Base-by-base conservation (phyloP, 2,113 vertebrate genomes). In the Hippocampus barbouri region DNA sequence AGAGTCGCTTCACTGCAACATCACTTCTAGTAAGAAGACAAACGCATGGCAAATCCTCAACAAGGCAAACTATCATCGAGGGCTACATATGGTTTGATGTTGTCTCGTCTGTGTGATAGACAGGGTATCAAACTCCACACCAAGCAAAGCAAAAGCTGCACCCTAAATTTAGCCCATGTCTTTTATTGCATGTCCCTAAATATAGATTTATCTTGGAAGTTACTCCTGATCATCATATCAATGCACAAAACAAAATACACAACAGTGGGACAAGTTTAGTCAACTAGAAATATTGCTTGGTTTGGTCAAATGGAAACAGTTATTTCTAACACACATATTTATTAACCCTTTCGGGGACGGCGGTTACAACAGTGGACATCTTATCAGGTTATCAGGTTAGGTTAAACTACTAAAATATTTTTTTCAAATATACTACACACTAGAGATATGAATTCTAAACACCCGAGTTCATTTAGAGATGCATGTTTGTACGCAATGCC, bases 101-200 rank as follows among this genome's bases (percentile, higher is more conserved):
- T 76, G 82, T 73, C 77, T 83, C 79, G 62, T 84, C 70, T 72
- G 41, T 34, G 66, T 61, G 71, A 80, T 53, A 74, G 75, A 80
- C 74, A 79, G 70, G 67, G 71, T 67, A 68, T 80, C 76, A 79
- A 81, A 88, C 75, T 78, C 74, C 81, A 89, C 77, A 86, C 75
- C 69, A 90, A 88, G 87, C 89, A 75, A 91, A 90, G 90, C 90
- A 77, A 80, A 77, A 75, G 82, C 78, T 49, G 47, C 2, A 68
- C 59, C 38, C 40, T 43, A n/a, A 15, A 43, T 41, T 65, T 65
- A 65, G 40, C 23, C n/a, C 21, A 23, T 65, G 11, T 40, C 15
- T 14, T n/a, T 18, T n/a, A 15, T 51, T 53, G 23, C 6, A 20
- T 2, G n/a, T 43, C 3, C 21, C n/a, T 8, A 34, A 72, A 43